Percentiles rank a stretch among this genome's conserved stretches.
Conservation (phyloP, 1,140 invertebrate genomes). For the Drosophila triauraria region DNA sequence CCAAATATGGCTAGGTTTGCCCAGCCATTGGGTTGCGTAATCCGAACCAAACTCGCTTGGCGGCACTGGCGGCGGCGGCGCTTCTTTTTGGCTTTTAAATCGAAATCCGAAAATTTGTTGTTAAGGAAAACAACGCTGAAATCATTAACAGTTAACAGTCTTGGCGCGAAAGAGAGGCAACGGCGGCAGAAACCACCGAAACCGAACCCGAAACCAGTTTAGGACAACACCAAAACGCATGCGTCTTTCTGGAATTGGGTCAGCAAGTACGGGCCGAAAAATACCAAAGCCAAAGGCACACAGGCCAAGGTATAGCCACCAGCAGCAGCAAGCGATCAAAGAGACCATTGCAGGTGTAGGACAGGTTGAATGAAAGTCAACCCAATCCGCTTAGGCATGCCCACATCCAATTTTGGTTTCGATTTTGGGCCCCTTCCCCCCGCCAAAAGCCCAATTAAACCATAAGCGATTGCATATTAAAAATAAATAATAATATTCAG, state of each 20-base stretch:
- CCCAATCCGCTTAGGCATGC: constrained; percentile 54
- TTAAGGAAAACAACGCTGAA: constrained; percentile 69
- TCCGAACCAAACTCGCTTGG: constrained; percentile 50
- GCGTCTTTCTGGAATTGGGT: constrained; percentile 79
- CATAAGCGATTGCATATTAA: constrained; percentile 39
- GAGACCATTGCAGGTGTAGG: constrained; percentile 64
- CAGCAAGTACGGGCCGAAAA: constrained; percentile 74
- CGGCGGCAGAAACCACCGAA: constrained; percentile 51
- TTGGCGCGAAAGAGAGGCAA: constrained; percentile 47
- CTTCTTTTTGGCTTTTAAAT: constrained; percentile 82
- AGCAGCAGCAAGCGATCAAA: constrained; percentile 40
- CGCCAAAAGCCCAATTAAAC: constrained; percentile 31
- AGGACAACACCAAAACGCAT: constrained; percentile 70
- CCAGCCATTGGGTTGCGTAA: constrained; percentile 56
- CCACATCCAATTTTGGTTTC: constrained; percentile 36
- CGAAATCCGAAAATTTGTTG: constrained; percentile 76
- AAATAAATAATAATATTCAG: constrained; percentile 24
- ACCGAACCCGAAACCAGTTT: constrained; percentile 59
- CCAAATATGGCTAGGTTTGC: constrained; percentile 22
- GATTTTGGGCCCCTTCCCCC: background rate
- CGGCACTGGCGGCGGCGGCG: constrained; percentile 37
- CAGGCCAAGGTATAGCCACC: constrained; percentile 18
- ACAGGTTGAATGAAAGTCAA: constrained; percentile 75
- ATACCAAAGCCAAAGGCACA: constrained; percentile 60
- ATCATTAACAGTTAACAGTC: constrained; percentile 80